phyloP scores from a whole-genome alignment of 2,113 vertebrate species.

The Cavia porcellus region DNA sequence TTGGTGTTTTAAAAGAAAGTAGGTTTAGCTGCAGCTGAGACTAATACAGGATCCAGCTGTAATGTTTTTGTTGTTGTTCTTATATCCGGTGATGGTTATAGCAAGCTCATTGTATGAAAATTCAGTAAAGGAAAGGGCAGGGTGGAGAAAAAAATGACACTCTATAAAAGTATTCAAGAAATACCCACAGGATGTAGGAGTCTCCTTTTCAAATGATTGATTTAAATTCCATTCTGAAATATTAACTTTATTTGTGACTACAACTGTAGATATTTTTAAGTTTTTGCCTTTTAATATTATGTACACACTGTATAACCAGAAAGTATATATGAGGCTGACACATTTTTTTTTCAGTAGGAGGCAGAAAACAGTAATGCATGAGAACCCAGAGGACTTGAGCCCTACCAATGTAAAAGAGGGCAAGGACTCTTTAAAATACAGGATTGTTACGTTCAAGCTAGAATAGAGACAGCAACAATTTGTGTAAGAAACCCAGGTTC shows the following conservation, averaged over 20 bases:
- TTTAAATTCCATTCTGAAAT: conserved; percentile 83
- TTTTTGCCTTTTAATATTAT: conserved; percentile 63
- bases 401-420: neutral
- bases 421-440: neutral
- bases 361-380: conserved; percentile 33
- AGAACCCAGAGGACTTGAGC: neutral
- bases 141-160: conserved; percentile 88
- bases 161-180: conserved; percentile 86
- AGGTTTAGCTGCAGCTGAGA: conserved; percentile 82
- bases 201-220: conserved; percentile 83
- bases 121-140: conserved; percentile 89
- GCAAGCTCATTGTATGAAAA: conserved; percentile 89
- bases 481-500: neutral
- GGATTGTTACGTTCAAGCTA: neutral
- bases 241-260: conserved; percentile 83
- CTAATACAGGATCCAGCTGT: conserved; percentile 88
- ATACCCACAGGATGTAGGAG: conserved; percentile 86
- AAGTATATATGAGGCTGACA: neutral
- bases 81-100: conserved; percentile 85
- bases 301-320: neutral
- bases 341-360: conserved; percentile 54
- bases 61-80: conserved; percentile 84
- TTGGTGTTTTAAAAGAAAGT: conserved; percentile 8
- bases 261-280: conserved; percentile 62
- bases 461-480: neutral